Evolutionary conservation across 2,888 invertebrate genomes (phyloP), one percentile per base, ranked within the genome.

Genomic region (Melipona bicolor): DNA sequence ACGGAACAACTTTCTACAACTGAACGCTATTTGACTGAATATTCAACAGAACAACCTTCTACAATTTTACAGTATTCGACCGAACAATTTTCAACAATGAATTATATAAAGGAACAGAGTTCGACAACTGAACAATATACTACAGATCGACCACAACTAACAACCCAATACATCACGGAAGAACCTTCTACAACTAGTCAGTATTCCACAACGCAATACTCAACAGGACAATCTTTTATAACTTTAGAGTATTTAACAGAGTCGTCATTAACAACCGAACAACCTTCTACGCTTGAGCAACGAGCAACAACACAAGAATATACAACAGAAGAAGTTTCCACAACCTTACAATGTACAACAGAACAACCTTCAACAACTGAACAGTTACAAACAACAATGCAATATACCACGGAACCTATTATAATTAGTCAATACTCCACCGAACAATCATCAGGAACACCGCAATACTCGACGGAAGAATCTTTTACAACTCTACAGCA

Each of bases 11-110:
- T 1, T 36, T 36, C 50, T 54, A 77, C 77, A 24, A 70, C 70
- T 9, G 19, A 68, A 36, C 43, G 15, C 11, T 32, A 64, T 65
- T 17, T 17, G 11, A 77, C 70, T 43, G 77, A 77, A 54, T 43
- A 62, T 19, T n/a, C 32, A 6, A 68, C 49, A 4, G 43, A 64
- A 54, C 24, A 19, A 52, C n/a, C 24, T 52, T 54, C 27, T 13
- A 77, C 77, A 24, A 70, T 64, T 9, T 11, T 54, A 21, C 54
- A 24, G 17, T 49, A 64, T 65, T 21, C 27, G 11, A 71, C 70
- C 4, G 71, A 77, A 54, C 59, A 67, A n/a, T 43, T 6, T n/a
- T 24, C n/a, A 17, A 62, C 52, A 61, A 61, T 61, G 50, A 27
- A 17, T 11, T 32, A 36, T 15, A 24, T 5, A 0, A 77, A 50